phyloP scores from a whole-genome alignment of 2,113 vertebrate species.

The Carassius auratus region DNA sequence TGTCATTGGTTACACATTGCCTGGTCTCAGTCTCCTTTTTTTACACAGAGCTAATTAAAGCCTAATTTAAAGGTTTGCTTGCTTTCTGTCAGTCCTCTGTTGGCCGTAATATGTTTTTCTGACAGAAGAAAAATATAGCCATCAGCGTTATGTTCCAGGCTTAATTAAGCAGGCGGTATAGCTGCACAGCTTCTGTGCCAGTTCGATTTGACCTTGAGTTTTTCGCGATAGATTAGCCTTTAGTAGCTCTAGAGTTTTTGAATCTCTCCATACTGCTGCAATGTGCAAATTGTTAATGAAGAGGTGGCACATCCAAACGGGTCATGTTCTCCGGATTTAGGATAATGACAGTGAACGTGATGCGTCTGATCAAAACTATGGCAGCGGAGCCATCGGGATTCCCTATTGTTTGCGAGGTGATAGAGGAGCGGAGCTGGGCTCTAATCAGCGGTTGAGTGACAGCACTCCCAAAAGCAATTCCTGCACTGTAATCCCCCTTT shows the following conservation, averaged over 20 bases:
- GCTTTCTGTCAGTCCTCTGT: slow-evolving; percentile 22
- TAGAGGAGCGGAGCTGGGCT: slow-evolving; percentile 55
- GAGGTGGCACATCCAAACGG: slow-evolving; percentile 47
- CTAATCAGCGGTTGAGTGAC: slow-evolving; percentile 65
- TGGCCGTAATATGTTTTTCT: slow-evolving; percentile 16
- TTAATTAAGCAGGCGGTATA: slow-evolving; percentile 54
- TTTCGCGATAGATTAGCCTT: slow-evolving; percentile 41
- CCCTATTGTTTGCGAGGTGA: slow-evolving; percentile 60
- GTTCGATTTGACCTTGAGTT: slow-evolving; percentile 49
- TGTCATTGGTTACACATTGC: slow-evolving; percentile 27
- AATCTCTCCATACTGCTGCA: slow-evolving; percentile 22
- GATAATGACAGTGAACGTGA: slow-evolving; percentile 48
- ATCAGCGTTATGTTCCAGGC: slow-evolving; percentile 47
- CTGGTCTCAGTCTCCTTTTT: slow-evolving; percentile 1
- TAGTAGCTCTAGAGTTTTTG: slow-evolving; percentile 22
- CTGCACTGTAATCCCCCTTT: slow-evolving; percentile 61
- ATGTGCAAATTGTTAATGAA: slow-evolving; percentile 42
- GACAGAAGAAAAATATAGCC: slow-evolving; percentile 39
- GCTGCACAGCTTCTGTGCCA: slow-evolving; percentile 20
- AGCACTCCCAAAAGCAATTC: slow-evolving; percentile 62
- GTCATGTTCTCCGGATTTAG: slow-evolving; percentile 51
- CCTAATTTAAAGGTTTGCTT: slow-evolving; percentile 47
- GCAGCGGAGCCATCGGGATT: slow-evolving; percentile 51
- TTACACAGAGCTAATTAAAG: slow-evolving; percentile 51
- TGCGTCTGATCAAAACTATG: neutral